phyloP scores from a whole-genome alignment of 2,113 vertebrate genomes.

The Microcebus tavaratra region DNA sequence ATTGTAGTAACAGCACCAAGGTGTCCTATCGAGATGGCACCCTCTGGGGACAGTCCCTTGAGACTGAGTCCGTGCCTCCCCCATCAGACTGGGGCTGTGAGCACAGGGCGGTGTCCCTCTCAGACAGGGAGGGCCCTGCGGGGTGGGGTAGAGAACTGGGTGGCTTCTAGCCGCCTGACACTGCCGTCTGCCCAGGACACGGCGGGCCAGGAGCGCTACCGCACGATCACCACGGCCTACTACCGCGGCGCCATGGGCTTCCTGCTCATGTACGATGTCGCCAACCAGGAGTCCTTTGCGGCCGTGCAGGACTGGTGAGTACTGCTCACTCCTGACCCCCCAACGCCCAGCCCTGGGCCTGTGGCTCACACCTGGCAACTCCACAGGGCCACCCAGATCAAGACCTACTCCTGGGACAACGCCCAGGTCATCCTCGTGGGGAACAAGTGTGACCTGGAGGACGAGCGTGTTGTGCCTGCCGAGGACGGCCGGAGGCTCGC shows the following conservation, averaged over 20 bases:
- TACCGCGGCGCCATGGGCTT: conserved; percentile 99
- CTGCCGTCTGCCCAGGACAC: conserved; percentile 88
- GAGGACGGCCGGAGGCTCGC: conserved; percentile 96
- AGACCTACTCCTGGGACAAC: conserved; percentile 99
- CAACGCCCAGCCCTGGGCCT: fast-evolving
- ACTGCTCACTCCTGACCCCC: background rate
- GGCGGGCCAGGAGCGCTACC: conserved; percentile 97
- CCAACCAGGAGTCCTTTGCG: conserved; percentile 96
- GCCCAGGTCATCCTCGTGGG: conserved; percentile 98
- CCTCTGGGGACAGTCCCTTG: background rate
- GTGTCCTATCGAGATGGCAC: background rate
- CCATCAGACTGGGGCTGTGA: background rate
- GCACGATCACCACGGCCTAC: conserved; percentile 98
- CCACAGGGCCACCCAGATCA: conserved; percentile 97
- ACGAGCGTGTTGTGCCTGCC: conserved; percentile 91
- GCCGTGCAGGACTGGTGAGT: conserved; percentile 98
- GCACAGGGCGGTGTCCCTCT: background rate
- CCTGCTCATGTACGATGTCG: conserved; percentile 97
- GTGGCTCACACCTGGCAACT: background rate
- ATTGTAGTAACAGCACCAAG: no score
- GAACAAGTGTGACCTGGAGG: conserved; percentile 98
- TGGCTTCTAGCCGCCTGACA: background rate
- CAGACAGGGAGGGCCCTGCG: background rate
- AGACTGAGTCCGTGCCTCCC: background rate
- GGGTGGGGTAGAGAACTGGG: no score